Conservation (phyloP, 2,113 vertebrate species). For the Nesoenas mayeri region DNA sequence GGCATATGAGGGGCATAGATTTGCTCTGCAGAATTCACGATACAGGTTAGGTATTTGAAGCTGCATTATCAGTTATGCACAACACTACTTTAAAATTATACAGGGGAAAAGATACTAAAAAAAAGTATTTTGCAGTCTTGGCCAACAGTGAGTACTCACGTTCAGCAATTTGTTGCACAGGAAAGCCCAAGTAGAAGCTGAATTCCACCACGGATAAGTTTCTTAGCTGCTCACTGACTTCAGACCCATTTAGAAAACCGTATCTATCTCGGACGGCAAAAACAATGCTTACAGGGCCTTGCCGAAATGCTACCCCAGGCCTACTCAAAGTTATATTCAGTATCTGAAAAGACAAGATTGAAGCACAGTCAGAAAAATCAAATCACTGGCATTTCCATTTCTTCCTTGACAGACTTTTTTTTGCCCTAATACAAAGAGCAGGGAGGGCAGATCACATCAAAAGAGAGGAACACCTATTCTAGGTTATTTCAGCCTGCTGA, state of each 20-base stretch:
- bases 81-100: not conserved
- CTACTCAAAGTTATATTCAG: slow-evolving; percentile 85
- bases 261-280: slow-evolving; percentile 78
- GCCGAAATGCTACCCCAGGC: slow-evolving; percentile 51
- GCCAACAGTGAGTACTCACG: slow-evolving; percentile 80
- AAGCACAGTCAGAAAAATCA: not conserved
- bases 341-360: slow-evolving; percentile 77
- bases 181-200: slow-evolving; percentile 95
- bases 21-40: not conserved
- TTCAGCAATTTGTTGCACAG: slow-evolving; percentile 94
- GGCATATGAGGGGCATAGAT: not conserved
- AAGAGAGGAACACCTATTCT: not conserved
- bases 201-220: slow-evolving; percentile 92
- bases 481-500: not conserved
- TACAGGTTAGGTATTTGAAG: not conserved
- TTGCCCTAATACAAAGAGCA: not conserved
- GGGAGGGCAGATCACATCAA: not conserved
- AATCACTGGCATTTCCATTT: not conserved
- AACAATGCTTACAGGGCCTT: slow-evolving; percentile 85
- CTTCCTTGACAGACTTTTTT: not conserved
- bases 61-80: not conserved
- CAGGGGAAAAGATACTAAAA: not conserved
- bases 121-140: not conserved
- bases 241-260: slow-evolving; percentile 85
- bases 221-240: slow-evolving; percentile 87